Base-by-base conservation (phyloP, 2,113 vertebrate genomes). In the Nettapus auritus region DNA sequence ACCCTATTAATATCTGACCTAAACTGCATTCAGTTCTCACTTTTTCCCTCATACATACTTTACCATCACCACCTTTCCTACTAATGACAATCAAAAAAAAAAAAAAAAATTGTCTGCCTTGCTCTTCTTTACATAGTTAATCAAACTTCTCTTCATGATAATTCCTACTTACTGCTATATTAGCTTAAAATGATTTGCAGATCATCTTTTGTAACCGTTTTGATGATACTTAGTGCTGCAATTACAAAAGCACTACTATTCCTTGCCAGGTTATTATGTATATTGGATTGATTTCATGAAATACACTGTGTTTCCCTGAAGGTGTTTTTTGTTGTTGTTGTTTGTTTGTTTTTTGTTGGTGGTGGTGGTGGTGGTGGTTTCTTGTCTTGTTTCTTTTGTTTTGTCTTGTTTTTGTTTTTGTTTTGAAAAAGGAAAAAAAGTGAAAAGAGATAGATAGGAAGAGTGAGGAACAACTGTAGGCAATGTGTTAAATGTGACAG, bases 1-100 rank as follows among this genome's bases (percentile, higher is more conserved):
- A 70, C 26, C 16, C 36, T 80, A 86, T 86, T 94, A 86, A 89
- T 85, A 91, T 67, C 77, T 82, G 84, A 90, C 74, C 75, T 77
- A 50, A 87, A 86, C 42, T 50, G 25, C 4, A 1, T 90, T 88
- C 44, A 70, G 50, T 55, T 89, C 79, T 70, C 82, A 44, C 9
- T 70, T 94, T 89, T 93, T 77, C 67, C 50, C 74, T 74, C 66
- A 66, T 63, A 60, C 7, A 17, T 57, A 64, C 3, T 4, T 80
- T 66, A 38, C 28, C 6, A 28, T 80, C 31, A n/a, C 19, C 66
- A 50, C 20, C 33, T 82, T 93, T 94, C 46, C 80, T 10, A 80
- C 25, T 57, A 86, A 38, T 9, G 21, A 6, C 19, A 62, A n/a
- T 76, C 34, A 17, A 79, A 71, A 44, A 85, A 75, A 29, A 52